phyloP scores from a whole-genome alignment of 2,888 invertebrate genomes.

The Monochamus alternatus region DNA sequence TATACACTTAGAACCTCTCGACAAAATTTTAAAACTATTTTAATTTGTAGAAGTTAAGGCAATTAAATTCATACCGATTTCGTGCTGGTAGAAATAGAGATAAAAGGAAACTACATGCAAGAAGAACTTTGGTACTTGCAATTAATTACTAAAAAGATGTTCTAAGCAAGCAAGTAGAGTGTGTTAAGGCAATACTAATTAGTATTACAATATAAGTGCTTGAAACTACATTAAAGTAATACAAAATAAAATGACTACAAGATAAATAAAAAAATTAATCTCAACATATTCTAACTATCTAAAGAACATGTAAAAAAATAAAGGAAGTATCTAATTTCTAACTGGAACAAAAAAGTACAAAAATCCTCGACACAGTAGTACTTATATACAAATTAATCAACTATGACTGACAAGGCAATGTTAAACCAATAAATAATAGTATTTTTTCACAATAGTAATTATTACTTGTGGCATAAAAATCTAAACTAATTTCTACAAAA shows the following conservation, averaged over 20 bases:
- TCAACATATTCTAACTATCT: not conserved
- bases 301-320: conserved; percentile 5
- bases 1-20: no score
- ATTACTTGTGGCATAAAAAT: not conserved
- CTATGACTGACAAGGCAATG: conserved; percentile 9
- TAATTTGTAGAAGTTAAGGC: not conserved
- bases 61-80: not conserved
- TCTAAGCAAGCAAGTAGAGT: conserved; percentile 18
- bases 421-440: conserved; percentile 9
- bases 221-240: conserved; percentile 8
- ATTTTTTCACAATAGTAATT: not conserved
- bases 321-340: conserved; percentile 3
- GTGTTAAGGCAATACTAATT: conserved; percentile 27
- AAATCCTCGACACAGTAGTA: conserved; percentile 8
- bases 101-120: conserved; percentile 20
- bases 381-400: conserved; percentile 2
- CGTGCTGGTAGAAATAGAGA: conserved; percentile 2
- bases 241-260: conserved; percentile 11
- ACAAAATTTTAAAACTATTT: no score
- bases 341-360: conserved; percentile 15
- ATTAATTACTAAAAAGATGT: conserved; percentile 8
- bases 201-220: not conserved
- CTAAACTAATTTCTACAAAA: conserved; percentile 1
- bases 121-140: conserved; percentile 10
- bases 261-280: not conserved